Base-by-base conservation (phyloP, 1,140 invertebrate genomes). In the Mamestra configurata region DNA sequence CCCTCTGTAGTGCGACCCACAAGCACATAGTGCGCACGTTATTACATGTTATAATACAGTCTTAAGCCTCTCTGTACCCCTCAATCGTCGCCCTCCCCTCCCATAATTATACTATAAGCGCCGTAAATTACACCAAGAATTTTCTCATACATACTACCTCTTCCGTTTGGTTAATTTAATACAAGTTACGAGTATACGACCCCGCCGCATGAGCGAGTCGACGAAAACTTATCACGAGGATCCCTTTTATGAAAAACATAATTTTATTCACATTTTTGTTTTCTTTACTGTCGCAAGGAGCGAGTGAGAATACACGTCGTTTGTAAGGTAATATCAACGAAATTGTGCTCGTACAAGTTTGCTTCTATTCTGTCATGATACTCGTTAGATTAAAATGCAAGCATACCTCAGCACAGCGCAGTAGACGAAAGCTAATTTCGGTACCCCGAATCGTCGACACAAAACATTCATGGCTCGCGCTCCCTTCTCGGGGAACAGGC, bases 371-470 rank as follows among this genome's bases (percentile, higher is more conserved):
- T 35, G 57, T 31, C 46, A 22, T 24, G 66, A 49, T 66, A 40
- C 61, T 80, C 49, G 49, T 75, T 71, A 66, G 43, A 79, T 82
- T 79, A 82, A 82, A 82, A 82, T 80, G 46, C 59, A 76, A 64
- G 40, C 55, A 78, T 46, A 31, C 40, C 71, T 78, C 13, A 53
- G 68, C 46, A 57, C 20, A 70, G 43, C 76, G 49, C 11, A 76
- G 61, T 51, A 68, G 46, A 77, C 40, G 61, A 77, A 77, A 84
- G 78, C 78, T 82, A 80, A 82, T 80, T 78, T 80, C 70, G 18
- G 70, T 18, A 68, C 31, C 40, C 43, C 70, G 71, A 84, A 78
- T 79, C 57, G 77, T 81, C 73, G 64, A 70, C 79, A 83, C 68
- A 80, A 82, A 75, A 81, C 78, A 80, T 82, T 73, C 51, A 61